Percentiles rank a stretch among this genome's conserved stretches.
phyloP scores from a whole-genome alignment of 2,888 invertebrate species.

The Drosophila nigricruria region DNA sequence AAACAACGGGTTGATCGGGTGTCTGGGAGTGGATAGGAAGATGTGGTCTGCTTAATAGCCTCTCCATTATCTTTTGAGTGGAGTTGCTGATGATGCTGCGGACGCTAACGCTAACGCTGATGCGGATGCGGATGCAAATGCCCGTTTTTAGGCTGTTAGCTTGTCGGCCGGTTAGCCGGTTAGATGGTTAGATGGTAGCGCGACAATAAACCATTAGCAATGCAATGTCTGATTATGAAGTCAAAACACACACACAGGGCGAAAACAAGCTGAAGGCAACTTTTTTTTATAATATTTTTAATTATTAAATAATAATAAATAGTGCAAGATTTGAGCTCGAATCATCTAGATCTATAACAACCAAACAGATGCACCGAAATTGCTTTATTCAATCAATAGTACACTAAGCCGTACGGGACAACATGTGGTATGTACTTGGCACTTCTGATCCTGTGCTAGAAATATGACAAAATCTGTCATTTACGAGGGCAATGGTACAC shows the following conservation, averaged over 20 bases:
- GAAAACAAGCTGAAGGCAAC: background rate
- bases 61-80: slow-evolving; percentile 50
- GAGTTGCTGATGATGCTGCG: slow-evolving; percentile 21
- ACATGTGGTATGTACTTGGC: too few relatives aligned
- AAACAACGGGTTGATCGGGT: slow-evolving; percentile 3
- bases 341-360: background rate
- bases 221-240: slow-evolving; percentile 60
- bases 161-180: slow-evolving; percentile 8
- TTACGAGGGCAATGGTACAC: background rate
- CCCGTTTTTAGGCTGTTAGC: slow-evolving; percentile 17
- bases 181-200: slow-evolving; percentile 30
- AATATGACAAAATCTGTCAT: background rate
- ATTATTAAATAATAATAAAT: background rate
- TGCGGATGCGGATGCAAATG: slow-evolving; percentile 9
- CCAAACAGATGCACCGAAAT: background rate
- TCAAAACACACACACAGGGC: background rate
- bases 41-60: slow-evolving; percentile 50
- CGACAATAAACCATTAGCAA: slow-evolving; percentile 20
- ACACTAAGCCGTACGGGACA: too few relatives aligned
- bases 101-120: background rate
- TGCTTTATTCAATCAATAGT: too few relatives aligned
- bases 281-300: background rate
- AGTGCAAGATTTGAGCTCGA: background rate
- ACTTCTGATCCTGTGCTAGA: background rate
- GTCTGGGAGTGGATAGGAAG: background rate